Percentiles rank a stretch among this genome's conserved stretches.
Evolutionary conservation across 2,888 invertebrate genomes (phyloP).

Genomic region (Ethmia dodecea): DNA sequence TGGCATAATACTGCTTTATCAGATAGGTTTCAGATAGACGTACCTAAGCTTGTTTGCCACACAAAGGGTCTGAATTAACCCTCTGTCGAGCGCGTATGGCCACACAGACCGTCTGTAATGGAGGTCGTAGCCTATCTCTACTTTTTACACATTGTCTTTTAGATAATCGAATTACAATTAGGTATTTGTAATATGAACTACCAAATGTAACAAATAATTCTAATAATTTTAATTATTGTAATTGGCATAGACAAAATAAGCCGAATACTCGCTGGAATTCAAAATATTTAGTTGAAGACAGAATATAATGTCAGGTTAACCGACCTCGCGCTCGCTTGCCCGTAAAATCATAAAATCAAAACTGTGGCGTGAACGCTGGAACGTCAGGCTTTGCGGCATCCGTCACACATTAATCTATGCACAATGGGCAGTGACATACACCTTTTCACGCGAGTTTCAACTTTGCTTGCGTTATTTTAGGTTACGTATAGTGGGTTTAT

Average conservation of each 20-base stretch:
- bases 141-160: no score
- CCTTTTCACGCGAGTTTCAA: no score
- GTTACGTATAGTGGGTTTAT: background rate
- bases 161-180: no score
- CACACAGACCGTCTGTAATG: no score
- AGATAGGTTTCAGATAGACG: conserved; percentile 64
- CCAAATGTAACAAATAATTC: no score
- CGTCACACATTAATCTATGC: conserved; percentile 55
- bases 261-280: no score
- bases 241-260: no score
- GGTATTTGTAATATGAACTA: no score
- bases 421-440: conserved; percentile 28
- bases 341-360: conserved; percentile 35
- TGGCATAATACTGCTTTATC: conserved; percentile 66
- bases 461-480: background rate
- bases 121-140: no score
- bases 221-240: no score
- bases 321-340: conserved; percentile 21
- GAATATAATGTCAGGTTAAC: conserved; percentile 30
- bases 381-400: conserved; percentile 33
- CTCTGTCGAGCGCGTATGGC: conserved; percentile 13
- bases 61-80: conserved; percentile 36
- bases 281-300: conserved; percentile 2
- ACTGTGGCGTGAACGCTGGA: conserved; percentile 18
- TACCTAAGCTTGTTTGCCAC: conserved; percentile 54